Evolutionary conservation across 2,797 vertebrate genomes (phyloP).

Genomic region (Cyprinella venusta): DNA sequence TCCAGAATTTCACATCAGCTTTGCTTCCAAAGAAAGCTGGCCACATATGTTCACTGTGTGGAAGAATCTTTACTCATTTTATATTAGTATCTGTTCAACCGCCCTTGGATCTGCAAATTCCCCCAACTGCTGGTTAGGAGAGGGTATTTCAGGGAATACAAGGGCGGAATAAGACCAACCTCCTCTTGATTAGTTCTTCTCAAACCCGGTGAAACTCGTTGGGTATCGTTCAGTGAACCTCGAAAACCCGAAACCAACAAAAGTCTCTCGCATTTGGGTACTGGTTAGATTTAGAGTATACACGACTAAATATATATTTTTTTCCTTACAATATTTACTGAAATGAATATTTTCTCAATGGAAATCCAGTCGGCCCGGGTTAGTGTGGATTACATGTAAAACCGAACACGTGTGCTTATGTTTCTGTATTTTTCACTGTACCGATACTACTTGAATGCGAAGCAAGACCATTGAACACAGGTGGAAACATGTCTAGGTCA

Average conservation of each 20-base stretch:
- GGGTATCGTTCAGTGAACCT: slow-evolving; percentile 13
- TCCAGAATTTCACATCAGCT: slow-evolving; percentile 20
- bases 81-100: slow-evolving; percentile 18
- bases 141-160: slow-evolving; percentile 55
- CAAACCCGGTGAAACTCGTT: slow-evolving; percentile 28
- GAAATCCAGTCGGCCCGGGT: slow-evolving; percentile 31
- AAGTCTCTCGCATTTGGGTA: slow-evolving; percentile 38
- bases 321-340: slow-evolving; percentile 28
- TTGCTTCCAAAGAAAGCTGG: slow-evolving; percentile 38
- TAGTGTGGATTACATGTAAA: slow-evolving; percentile 39
- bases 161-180: slow-evolving; percentile 40
- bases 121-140: slow-evolving; percentile 78
- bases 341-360: slow-evolving; percentile 36
- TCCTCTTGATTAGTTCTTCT: slow-evolving; percentile 50
- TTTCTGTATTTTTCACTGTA: slow-evolving; percentile 74
- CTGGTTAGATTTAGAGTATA: slow-evolving; percentile 37
- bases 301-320: slow-evolving; percentile 12
- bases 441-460: slow-evolving; percentile 82
- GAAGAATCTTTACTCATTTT: slow-evolving; percentile 25
- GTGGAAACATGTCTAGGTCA: slow-evolving; percentile 72
- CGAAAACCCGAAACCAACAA: slow-evolving; percentile 15
- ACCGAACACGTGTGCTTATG: slow-evolving; percentile 31
- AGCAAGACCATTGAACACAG: slow-evolving; percentile 80
- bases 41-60: slow-evolving; percentile 19
- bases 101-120: slow-evolving; percentile 62